Evolutionary conservation across 2,113 vertebrate genomes (phyloP), one percentile per base, ranked within the genome.

Genomic region (Bufo bufo): DNA sequence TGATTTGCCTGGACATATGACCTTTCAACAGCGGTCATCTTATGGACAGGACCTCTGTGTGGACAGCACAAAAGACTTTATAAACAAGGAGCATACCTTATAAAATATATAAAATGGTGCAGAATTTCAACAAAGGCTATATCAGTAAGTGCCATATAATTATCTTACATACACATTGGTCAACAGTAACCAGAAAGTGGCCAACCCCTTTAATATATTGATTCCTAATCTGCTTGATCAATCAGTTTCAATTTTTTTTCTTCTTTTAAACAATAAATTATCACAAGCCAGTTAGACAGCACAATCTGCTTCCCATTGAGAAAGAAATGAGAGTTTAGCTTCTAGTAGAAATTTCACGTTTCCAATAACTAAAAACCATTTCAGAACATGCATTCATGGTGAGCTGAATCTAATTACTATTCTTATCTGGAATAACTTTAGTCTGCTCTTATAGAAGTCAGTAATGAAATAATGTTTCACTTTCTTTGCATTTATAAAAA

Each of bases 251-350:
- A 6, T 14, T 72, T 45, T 72, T 45, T 45, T 5, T 9, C 12
- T 77, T 81, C 71, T 50, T 58, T 77, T 45, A 72, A 50, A 16
- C 61, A 71, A 71, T 87, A 66, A 80, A 85, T 58, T 63, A 66
- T 77, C 13, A 56, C 33, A 71, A 80, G 63, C 45, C 85, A 81
- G 85, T 81, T 81, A 87, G 77, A 72, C 20, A 16, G 50, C 16
- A 47, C 77, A 72, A 87, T 87, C 63, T 87, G 61, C 85, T 87
- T 71, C 85, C 85, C 50, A 87, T 71, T 81, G 77, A 87, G 85
- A 87, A 87, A 69, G 43, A 87, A 87, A 87, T 87, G 49, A 63
- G 71, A 87, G 50, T 86, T n/a, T 78, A 74, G 52, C 58, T 77
- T 65, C 6, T 65, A 58, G 77, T 69, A 71, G 49, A 45, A 81